phyloP scores from a whole-genome alignment of 1,140 invertebrate species.

The Marisa cornuarietis region DNA sequence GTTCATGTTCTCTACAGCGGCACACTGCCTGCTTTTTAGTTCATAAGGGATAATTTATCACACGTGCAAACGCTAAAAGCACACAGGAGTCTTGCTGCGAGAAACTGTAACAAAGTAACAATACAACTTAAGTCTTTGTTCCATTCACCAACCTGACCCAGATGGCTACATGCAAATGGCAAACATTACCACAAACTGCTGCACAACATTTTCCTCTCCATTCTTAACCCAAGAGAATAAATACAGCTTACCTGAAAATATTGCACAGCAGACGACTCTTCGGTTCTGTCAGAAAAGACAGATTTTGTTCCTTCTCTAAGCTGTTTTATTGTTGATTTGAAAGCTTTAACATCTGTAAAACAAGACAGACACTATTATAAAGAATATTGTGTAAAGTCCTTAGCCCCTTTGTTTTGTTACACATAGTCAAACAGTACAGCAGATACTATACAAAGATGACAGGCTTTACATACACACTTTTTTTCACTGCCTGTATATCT shows the following conservation, averaged over 20 bases:
- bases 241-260: slow-evolving; percentile 79
- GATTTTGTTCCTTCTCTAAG: slow-evolving; percentile 53
- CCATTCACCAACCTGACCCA: neutral
- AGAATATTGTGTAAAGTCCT: neutral
- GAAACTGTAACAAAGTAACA: neutral
- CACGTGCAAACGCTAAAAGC: neutral
- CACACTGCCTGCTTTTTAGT: too few species aligned
- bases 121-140: neutral
- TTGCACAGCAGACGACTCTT: slow-evolving; percentile 96
- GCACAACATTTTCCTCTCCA: too few species aligned
- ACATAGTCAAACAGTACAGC: neutral
- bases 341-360: slow-evolving; percentile 54
- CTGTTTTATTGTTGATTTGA: slow-evolving; percentile 51
- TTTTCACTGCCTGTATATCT: too few species aligned
- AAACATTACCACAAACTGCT: neutral
- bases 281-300: slow-evolving; percentile 94
- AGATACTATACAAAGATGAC: slow-evolving; percentile 1
- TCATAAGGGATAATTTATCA: too few species aligned
- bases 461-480: neutral
- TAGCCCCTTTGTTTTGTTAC: neutral
- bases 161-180: neutral
- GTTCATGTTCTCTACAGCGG: too few species aligned
- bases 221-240: neutral
- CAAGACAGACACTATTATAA: slow-evolving; percentile 10
- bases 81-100: neutral